phyloP scores from a whole-genome alignment of 2,113 vertebrate genomes.

The human (Homo sapiens) region DNA sequence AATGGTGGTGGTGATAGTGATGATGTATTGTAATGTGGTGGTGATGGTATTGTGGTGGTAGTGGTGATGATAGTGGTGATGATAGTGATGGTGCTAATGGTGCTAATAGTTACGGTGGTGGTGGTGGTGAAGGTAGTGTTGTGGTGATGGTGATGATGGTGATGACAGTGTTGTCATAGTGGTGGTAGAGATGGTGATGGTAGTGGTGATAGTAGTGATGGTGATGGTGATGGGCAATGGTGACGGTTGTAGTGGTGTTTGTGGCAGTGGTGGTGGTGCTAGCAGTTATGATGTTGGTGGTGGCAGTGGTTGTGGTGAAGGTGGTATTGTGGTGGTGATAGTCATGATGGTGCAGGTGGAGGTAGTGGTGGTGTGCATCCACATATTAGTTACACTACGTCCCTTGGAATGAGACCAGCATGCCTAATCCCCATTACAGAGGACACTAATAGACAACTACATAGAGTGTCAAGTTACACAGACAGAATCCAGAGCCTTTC shows the following conservation, averaged over 20 bases:
- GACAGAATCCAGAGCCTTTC: not conserved
- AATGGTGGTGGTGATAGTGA: too few species aligned
- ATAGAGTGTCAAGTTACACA: not conserved
- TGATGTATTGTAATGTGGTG: too few species aligned
- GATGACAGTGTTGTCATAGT: too few species aligned
- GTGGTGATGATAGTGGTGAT: not conserved
- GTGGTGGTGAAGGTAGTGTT: too few species aligned
- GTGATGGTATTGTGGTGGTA: not conserved
- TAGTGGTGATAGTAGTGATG: too few species aligned
- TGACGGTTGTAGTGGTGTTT: not conserved
- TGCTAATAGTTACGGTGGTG: not conserved
- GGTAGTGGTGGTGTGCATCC: not conserved
- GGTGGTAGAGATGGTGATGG: too few species aligned
- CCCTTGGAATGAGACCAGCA: not conserved
- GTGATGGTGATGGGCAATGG: too few species aligned
- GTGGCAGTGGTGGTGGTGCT: not conserved
- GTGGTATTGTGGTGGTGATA: too few species aligned
- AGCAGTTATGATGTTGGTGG: too few species aligned
- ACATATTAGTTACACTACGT: not conserved
- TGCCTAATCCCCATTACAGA: not conserved
- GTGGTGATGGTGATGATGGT: too few species aligned
- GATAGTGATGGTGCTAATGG: too few species aligned
- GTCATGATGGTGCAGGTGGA: not conserved
- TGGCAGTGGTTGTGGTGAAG: too few species aligned
- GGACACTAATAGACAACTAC: not conserved